phyloP scores from a whole-genome alignment of 2,888 invertebrate species.

The Ectemnius continuus region DNA sequence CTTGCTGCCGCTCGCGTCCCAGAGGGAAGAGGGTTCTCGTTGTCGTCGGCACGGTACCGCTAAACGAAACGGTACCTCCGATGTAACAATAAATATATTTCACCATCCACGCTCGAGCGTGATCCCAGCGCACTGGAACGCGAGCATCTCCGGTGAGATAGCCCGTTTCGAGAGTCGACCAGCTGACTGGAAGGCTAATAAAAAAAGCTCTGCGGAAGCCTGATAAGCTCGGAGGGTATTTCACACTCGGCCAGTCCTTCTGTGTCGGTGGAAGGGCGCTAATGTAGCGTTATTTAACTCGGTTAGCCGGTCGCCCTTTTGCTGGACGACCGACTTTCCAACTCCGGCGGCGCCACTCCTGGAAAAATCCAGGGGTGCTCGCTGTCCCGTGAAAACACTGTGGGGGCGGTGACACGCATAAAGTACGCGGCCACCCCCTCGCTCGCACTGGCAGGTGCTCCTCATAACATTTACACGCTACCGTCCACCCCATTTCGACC shows the following conservation, averaged over 20 bases:
- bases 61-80: constrained; percentile 2
- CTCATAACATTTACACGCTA: constrained; percentile 13
- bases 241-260: constrained; percentile 76
- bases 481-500: neutral
- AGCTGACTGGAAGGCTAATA: constrained; percentile 61
- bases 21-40: neutral
- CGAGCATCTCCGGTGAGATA: neutral
- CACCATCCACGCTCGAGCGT: neutral
- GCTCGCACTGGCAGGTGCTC: constrained; percentile 52
- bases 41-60: neutral
- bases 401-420: constrained; percentile 75
- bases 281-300: constrained; percentile 78
- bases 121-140: neutral
- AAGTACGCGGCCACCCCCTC: constrained; percentile 61
- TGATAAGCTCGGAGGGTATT: constrained; percentile 77
- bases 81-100: neutral
- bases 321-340: constrained; percentile 24
- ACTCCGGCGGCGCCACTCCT: constrained; percentile 40
- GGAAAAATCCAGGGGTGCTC: constrained; percentile 70
- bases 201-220: constrained; percentile 72
- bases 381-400: constrained; percentile 76
- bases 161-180: constrained; percentile 25
- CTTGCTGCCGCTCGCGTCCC: neutral
- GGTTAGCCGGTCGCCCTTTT: constrained; percentile 67
- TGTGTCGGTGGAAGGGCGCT: constrained; percentile 70